Conservation (phyloP, 1,140 invertebrate species). For the Branchinecta lindahli region DNA sequence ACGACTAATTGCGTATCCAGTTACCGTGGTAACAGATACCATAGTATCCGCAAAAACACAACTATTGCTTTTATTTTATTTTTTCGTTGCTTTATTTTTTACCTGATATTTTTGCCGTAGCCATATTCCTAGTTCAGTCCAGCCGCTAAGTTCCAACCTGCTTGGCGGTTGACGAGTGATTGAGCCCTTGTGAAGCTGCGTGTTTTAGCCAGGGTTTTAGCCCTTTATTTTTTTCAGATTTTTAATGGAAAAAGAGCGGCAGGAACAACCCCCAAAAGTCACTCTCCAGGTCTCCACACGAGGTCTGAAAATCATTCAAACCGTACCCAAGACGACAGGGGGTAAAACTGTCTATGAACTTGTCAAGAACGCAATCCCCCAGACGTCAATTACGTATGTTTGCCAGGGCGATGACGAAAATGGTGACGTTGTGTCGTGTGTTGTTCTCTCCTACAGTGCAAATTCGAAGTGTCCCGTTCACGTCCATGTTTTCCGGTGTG, state of each 20-base stretch:
- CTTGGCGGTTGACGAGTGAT: too few species aligned
- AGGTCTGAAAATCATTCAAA: slow-evolving; percentile 83
- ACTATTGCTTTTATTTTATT: too few species aligned
- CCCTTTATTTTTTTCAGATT: slow-evolving; percentile 57
- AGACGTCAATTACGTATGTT: slow-evolving; percentile 73
- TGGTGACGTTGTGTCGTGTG: slow-evolving; percentile 78
- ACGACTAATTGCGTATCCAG: too few species aligned
- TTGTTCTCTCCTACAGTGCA: slow-evolving; percentile 75
- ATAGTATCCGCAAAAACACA: too few species aligned
- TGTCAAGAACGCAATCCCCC: slow-evolving; percentile 89
- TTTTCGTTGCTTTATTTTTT: too few species aligned
- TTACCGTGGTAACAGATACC: too few species aligned
- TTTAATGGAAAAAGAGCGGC: slow-evolving; percentile 61
- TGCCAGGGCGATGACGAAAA: slow-evolving; percentile 44
- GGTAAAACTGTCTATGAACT: slow-evolving; percentile 30
- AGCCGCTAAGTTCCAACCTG: too few species aligned
- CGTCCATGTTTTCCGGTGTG: slow-evolving; percentile 84
- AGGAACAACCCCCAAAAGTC: slow-evolving; percentile 80
- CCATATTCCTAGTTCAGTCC: too few species aligned
- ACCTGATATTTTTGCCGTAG: too few species aligned
- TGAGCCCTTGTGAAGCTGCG: too few species aligned
- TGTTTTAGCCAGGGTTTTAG: not conserved
- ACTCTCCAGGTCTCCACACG: slow-evolving; percentile 73
- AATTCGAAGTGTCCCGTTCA: slow-evolving; percentile 73
- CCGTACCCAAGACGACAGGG: slow-evolving; percentile 31